Conservation (phyloP, 2,797 vertebrate species). For the Atherinosoma microstoma region DNA sequence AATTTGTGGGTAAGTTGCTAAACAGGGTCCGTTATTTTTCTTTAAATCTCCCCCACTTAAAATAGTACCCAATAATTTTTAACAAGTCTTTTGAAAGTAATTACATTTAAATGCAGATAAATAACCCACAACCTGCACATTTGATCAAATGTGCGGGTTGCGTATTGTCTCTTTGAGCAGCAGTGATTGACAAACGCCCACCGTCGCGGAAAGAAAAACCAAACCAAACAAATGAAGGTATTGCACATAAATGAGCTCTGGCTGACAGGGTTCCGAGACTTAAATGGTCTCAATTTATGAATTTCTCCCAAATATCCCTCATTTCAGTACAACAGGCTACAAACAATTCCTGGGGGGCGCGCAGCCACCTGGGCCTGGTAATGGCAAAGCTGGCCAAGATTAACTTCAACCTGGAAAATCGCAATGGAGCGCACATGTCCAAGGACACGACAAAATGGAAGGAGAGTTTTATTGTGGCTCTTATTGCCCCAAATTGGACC, state of each 20-base stretch:
- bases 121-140: conserved; percentile 18
- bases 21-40: conserved; percentile 1
- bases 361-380: conserved; percentile 74
- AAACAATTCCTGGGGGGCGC: conserved; percentile 49
- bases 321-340: conserved; percentile 53
- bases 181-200: conserved; percentile 53
- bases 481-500: conserved; percentile 78
- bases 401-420: conserved; percentile 70
- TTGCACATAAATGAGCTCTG: conserved; percentile 53
- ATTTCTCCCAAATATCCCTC: conserved; percentile 53
- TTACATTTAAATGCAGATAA: conserved; percentile 31
- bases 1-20: conserved; percentile 17
- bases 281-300: conserved; percentile 67
- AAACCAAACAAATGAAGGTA: conserved; percentile 24
- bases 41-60: background rate
- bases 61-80: background rate
- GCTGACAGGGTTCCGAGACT: conserved; percentile 35
- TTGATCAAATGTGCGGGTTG: background rate
- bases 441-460: conserved; percentile 77
- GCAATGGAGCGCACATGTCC: conserved; percentile 72
- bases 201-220: conserved; percentile 14
- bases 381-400: conserved; percentile 75
- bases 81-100: background rate
- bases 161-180: conserved; percentile 37
- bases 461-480: conserved; percentile 79